Base-by-base conservation (phyloP, 2,888 invertebrate genomes). In the Tillus elongatus region DNA sequence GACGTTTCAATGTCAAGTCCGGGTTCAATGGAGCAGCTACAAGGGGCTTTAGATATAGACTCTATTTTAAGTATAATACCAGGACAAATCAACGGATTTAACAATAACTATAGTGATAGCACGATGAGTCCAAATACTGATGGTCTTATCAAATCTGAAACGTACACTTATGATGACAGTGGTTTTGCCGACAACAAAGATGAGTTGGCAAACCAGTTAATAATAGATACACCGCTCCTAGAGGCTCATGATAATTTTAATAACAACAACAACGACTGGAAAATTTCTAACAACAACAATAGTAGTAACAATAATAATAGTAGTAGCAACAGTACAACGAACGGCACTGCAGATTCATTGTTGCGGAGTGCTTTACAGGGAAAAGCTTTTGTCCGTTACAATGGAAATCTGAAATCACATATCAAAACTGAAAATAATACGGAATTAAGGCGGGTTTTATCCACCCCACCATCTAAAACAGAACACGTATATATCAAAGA, bases 191-290 rank as follows among this genome's bases (percentile, higher is more conserved):
- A 79, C 54, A 75, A 69, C 51, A 73, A 79, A 52, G 79, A 73
- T 56, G 70, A 72, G 51, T 49, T 65, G 42, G 61, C 61, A 6
- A 64, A 57, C 40, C 57, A 62, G 24, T 50, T 64, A 32, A 66
- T 66, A 29, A 66, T 75, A 36, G 70, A 69, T 40, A 71, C 73
- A 36, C 73, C 74, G 10, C 58, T 75, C 54, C 59, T 76, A 60
- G 75, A 69, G 72, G 73, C 64, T 2, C 66, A 66, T 43, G 66
- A 66, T 45, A 63, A 52, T 46, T 72, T 71, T 64, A 74, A 76
- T 58, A 78, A 82, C 54, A 85, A 84, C 58, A 84, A 85, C 62
- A 85, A 86, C 63, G 84, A 86, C 61, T 84, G 84, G 82, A 83
- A 82, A 60, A 72, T 82, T 58, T 79, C 80, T 38, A 79, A 84